phyloP scores from a whole-genome alignment of 2,113 vertebrate genomes.

The Thermophis baileyi region DNA sequence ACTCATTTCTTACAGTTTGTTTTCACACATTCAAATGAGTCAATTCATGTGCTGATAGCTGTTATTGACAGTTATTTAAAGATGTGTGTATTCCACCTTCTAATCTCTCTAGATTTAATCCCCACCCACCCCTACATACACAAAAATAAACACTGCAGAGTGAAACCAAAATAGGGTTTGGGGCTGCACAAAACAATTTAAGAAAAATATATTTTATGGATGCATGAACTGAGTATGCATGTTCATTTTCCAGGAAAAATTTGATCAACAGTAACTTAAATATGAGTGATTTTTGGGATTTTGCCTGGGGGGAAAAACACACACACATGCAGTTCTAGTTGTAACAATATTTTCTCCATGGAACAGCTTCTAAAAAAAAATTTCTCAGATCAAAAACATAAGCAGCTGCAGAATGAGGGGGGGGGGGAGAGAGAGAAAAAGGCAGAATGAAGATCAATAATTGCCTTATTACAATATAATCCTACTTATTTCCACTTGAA shows the following conservation, averaged over 20 bases:
- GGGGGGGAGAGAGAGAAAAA: background rate
- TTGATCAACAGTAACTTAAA: background rate
- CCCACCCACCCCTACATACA: too few relatives aligned
- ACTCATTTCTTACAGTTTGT: background rate
- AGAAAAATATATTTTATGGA: background rate
- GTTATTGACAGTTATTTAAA: conserved; percentile 1
- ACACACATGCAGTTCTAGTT: background rate
- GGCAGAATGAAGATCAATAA: background rate
- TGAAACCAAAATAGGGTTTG: background rate
- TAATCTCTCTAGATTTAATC: background rate
- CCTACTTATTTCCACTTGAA: background rate
- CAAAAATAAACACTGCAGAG: background rate
- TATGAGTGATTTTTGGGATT: background rate
- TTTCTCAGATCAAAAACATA: background rate
- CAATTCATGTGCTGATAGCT: background rate
- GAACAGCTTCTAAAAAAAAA: background rate
- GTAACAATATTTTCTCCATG: background rate
- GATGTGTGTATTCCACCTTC: background rate
- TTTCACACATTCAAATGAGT: background rate
- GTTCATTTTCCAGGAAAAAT: background rate
- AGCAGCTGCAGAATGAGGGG: background rate
- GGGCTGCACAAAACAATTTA: background rate
- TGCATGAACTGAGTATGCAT: background rate
- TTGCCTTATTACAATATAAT: background rate
- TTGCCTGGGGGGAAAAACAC: background rate